phyloP scores from a whole-genome alignment of 2,113 vertebrate species.

The Oxyura jamaicensis region DNA sequence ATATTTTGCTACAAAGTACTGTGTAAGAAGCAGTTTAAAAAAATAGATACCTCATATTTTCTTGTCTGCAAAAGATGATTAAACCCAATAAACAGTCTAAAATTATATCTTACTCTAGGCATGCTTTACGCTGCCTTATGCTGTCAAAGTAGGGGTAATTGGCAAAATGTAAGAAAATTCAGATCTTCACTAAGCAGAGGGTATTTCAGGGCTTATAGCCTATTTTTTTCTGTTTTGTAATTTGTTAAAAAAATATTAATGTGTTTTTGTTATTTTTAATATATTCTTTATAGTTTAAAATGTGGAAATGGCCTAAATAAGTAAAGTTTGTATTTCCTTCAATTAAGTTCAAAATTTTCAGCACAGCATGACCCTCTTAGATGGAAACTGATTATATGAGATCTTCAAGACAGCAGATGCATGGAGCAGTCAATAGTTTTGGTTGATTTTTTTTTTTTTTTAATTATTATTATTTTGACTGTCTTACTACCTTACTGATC shows the following conservation, averaged over 20 bases:
- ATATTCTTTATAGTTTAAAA: neutral
- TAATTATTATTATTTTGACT: neutral
- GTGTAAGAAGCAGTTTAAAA: neutral
- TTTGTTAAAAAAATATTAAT: neutral
- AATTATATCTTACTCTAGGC: neutral
- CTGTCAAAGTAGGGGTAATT: neutral
- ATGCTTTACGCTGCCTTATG: neutral
- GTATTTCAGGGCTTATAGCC: neutral
- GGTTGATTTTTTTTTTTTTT: neutral
- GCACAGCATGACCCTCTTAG: neutral
- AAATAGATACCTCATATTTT: neutral
- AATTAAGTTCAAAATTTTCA: neutral
- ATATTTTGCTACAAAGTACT: neutral
- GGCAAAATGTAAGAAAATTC: neutral
- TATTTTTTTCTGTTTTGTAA: neutral
- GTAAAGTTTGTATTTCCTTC: neutral
- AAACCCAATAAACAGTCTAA: neutral
- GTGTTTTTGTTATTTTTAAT: too few species aligned
- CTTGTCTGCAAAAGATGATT: neutral
- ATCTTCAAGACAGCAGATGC: neutral
- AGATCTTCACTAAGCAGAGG: neutral
- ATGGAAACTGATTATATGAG: neutral
- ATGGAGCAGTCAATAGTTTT: neutral
- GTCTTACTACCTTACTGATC: constrained; percentile 18
- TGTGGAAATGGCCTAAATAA: neutral